Evolutionary conservation across 2,113 vertebrate species (phyloP).

Genomic region (Glaucidium brasilianum): DNA sequence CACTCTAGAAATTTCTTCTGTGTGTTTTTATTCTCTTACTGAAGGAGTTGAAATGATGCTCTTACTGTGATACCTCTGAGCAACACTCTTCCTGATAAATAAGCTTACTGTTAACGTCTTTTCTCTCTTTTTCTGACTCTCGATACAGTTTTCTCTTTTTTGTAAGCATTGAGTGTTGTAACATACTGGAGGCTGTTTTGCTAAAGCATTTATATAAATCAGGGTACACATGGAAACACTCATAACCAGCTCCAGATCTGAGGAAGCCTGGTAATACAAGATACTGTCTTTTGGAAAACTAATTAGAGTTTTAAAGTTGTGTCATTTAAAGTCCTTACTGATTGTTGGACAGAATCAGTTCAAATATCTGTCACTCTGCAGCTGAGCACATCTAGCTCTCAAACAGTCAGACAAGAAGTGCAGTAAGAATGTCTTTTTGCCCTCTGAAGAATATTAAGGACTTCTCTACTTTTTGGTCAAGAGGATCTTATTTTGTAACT

Average conservation of each 20-base stretch:
- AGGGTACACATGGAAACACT: not conserved
- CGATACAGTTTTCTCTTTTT: not conserved
- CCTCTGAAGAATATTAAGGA: not conserved
- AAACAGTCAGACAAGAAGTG: not conserved
- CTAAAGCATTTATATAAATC: not conserved
- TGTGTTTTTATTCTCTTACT: not conserved
- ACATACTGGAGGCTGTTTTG: rapidly evolving
- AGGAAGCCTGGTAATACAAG: not conserved
- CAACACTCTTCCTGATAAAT: not conserved
- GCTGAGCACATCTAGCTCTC: not conserved
- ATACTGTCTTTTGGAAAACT: not conserved
- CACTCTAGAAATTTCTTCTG: not conserved
- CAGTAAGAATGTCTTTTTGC: not conserved
- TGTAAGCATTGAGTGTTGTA: not conserved
- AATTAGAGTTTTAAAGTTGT: not conserved
- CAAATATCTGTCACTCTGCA: not conserved
- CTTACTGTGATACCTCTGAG: not conserved
- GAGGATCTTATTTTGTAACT: not conserved
- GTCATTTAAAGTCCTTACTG: not conserved
- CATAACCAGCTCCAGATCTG: not conserved
- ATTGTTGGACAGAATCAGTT: not conserved
- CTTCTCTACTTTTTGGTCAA: not conserved
- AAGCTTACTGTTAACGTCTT: not conserved
- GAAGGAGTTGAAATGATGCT: not conserved
- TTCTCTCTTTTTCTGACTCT: not conserved